These are phyloP conservation scores for Amaurobius ferox DNA, from an alignment of 2,888 invertebrate species.

Conservation along the genomic window DNA sequence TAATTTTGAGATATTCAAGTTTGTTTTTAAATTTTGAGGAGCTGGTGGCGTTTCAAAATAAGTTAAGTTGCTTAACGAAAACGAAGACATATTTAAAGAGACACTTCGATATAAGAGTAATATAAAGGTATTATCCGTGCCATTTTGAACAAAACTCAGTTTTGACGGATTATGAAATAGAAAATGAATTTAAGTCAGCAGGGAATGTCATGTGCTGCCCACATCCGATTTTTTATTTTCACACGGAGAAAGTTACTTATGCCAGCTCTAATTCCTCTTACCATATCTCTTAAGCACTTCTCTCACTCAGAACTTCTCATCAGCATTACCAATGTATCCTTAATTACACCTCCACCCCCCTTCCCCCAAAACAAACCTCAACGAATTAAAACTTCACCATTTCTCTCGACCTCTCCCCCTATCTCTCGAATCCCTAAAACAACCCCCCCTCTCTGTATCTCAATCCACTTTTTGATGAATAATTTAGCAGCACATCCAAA, in stretches of 20 bases:
- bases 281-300: slow-evolving; percentile 4
- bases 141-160: too few relatives aligned
- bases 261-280: not conserved
- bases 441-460: slow-evolving; percentile 1
- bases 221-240: too few relatives aligned
- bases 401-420: not conserved
- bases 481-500: slow-evolving; percentile 44
- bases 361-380: slow-evolving; percentile 58
- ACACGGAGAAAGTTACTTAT: not conserved
- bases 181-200: too few relatives aligned
- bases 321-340: not conserved
- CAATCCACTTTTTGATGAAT: slow-evolving; percentile 69
- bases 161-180: too few relatives aligned
- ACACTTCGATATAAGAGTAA: too few relatives aligned
- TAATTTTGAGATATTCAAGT: too few relatives aligned
- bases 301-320: not conserved
- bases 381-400: slow-evolving; percentile 23
- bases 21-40: too few relatives aligned
- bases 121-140: too few relatives aligned
- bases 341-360: not conserved
- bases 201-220: too few relatives aligned
- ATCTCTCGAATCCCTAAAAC: not conserved
- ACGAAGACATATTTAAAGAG: too few relatives aligned
- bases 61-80: too few relatives aligned
- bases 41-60: too few relatives aligned